A percentile compares a stretch with the other conserved stretches of the same genome.
Conservation (phyloP, 2,797 vertebrate genomes). For the Malurus splendens region DNA sequence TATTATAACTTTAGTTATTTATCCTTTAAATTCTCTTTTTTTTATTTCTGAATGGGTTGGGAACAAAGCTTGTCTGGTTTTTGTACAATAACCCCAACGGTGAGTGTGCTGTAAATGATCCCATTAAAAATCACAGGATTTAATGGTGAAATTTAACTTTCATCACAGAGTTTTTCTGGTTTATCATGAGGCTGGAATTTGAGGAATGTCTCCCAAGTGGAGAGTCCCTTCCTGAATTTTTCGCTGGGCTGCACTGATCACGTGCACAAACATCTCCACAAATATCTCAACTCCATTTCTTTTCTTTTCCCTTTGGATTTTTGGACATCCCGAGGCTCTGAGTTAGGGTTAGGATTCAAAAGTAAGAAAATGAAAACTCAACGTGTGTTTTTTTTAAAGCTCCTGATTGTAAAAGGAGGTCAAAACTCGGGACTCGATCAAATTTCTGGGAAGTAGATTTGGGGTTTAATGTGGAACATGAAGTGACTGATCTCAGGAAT, state of each 20-base stretch:
- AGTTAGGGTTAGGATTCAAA: neutral
- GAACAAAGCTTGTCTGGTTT: neutral
- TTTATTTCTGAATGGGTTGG: neutral
- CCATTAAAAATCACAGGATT: neutral
- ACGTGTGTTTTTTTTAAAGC: neutral
- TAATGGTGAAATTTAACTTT: neutral
- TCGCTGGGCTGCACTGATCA: neutral
- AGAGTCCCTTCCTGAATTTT: neutral
- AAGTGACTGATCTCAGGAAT: rapidly evolving
- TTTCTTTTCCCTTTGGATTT: neutral
- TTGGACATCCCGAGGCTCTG: neutral
- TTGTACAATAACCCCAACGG: neutral
- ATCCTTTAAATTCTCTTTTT: neutral
- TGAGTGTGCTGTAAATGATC: neutral
- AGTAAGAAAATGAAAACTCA: rapidly evolving
- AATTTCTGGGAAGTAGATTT: neutral
- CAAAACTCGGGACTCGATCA: neutral
- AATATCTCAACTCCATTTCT: neutral
- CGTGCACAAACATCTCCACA: neutral
- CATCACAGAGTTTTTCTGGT: neutral
- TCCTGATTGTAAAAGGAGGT: neutral
- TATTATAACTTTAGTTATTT: neutral
- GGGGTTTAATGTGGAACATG: rapidly evolving
- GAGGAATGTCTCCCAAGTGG: neutral
- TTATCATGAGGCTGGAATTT: rapidly evolving